Evolutionary conservation across 2,888 invertebrate genomes (phyloP), one percentile per base, ranked within the genome.

Genomic region (Chloroclystis v-ata): DNA sequence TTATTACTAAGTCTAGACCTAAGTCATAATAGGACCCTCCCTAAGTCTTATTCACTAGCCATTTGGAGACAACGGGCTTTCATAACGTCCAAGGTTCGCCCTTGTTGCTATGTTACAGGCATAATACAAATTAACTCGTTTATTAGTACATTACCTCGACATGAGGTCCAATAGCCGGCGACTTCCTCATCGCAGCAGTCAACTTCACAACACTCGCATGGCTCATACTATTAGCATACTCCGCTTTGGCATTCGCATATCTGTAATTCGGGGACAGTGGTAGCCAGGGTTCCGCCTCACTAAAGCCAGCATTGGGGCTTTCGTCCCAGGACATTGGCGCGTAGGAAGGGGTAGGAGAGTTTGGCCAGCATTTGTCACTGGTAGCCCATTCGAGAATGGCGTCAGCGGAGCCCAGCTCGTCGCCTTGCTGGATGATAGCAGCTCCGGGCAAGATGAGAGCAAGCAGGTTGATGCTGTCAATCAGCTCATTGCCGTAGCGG

Each of bases 371-470:
- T 72, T 63, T 88, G 73, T 49, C 3, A 5, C 20, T 86, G 56
- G 76, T 49, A 52, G 75, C 62, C 91, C 85, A 72, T 63, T 76
- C 66, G 59, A 89, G 67, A 86, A 91, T 91, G 82, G 92, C 71
- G 46, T 86, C 86, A 0, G 79, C 78, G 0, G 72, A 69, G 1
- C 92, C 94, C 1, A 95, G 89, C 63, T 95, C 94, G 58, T 95
- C 94, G 8, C 95, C 95, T 72, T 96, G 94, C 68, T 95, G 95
- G 13, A 93, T 91, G 16, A 95, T 85, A 0, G 91, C 89, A 0
- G 93, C 91, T 13, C 96, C 96, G 0, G 95, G 95, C 14, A 97
- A 77, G 0, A 92, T 80, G 28, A 94, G 78, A 2, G 91, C 83
- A 37, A 96, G 75, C 59, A 94, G 90, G 71, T 93, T 93, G 14